A percentile compares a stretch with the other conserved stretches of the same genome.
These are phyloP conservation scores for Nettapus auritus DNA, from an alignment of 2,113 vertebrate species.

Conservation along the genomic window DNA sequence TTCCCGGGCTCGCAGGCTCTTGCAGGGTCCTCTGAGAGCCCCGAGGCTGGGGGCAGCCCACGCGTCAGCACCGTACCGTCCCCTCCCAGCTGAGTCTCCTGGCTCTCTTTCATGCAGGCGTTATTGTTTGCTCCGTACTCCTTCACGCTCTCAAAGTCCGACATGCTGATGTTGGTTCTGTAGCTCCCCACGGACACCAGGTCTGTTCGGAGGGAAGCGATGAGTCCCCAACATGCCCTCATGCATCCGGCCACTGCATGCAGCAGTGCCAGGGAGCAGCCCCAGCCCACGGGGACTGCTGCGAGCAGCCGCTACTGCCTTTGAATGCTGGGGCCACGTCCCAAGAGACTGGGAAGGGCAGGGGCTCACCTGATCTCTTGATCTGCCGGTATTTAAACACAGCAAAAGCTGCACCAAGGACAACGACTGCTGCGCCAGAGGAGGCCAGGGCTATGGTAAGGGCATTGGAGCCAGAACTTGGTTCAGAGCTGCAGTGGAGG, in stretches of 20 bases:
- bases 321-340: fast-evolving
- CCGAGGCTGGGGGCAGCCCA: fast-evolving
- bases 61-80: slow-evolving; percentile 34
- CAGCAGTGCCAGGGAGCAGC: not conserved
- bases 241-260: too few relatives aligned
- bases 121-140: slow-evolving; percentile 59
- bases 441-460: slow-evolving; percentile 23
- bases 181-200: slow-evolving; percentile 80
- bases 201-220: slow-evolving; percentile 47
- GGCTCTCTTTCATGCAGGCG: not conserved
- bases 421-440: slow-evolving; percentile 38
- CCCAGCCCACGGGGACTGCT: not conserved
- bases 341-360: not conserved
- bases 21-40: not conserved
- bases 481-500: slow-evolving; percentile 44
- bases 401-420: slow-evolving; percentile 7
- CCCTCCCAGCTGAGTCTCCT: slow-evolving; percentile 58
- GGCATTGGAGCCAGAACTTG: not conserved
- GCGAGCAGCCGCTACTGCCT: fast-evolving
- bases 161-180: slow-evolving; percentile 81
- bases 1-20: not conserved
- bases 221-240: not conserved
- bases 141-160: slow-evolving; percentile 70
- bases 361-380: slow-evolving; percentile 75
- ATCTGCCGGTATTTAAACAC: slow-evolving; percentile 61